phyloP scores from a whole-genome alignment of 92 coral and sea anemone species.

The Palythoa heliodiscus region DNA sequence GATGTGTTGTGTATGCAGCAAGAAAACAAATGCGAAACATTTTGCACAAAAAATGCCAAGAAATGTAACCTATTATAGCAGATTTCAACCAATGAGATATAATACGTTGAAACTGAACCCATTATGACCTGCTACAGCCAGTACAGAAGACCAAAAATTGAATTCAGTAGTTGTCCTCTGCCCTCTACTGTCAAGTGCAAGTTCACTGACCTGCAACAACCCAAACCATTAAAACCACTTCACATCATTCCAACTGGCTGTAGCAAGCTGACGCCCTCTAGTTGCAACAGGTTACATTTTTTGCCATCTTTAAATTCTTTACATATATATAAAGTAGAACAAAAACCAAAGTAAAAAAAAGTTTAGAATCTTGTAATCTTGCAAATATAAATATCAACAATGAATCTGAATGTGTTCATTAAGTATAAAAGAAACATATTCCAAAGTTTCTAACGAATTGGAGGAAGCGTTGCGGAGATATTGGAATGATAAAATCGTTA shows the following conservation, averaged over 20 bases:
- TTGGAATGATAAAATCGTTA: no score
- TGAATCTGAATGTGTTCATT: no score
- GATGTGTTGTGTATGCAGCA: not conserved
- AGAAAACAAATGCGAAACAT: slow-evolving; percentile 9
- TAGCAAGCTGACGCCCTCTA: slow-evolving; percentile 6
- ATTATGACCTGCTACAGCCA: slow-evolving; percentile 2
- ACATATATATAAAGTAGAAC: not conserved
- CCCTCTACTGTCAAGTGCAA: slow-evolving; percentile 12
- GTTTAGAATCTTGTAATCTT: slow-evolving; percentile 13
- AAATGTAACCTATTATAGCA: slow-evolving; percentile 7
- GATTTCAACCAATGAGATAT: slow-evolving; percentile 3
- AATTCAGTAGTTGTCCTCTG: slow-evolving; percentile 4
- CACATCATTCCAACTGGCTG: slow-evolving; percentile 9
- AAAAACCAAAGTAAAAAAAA: slow-evolving; percentile 4
- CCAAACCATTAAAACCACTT: not conserved
- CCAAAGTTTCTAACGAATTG: no score
- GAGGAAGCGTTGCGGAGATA: no score
- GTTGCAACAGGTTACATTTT: slow-evolving; percentile 9
- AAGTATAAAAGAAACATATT: no score
- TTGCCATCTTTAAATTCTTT: slow-evolving; percentile 10
- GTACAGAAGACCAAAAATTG: not conserved
- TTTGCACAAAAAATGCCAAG: slow-evolving; percentile 8
- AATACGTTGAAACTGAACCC: slow-evolving; percentile 1
- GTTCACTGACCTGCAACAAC: slow-evolving; percentile 8
- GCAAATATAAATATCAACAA: slow-evolving; percentile 7